Evolutionary conservation across 2,888 invertebrate genomes (phyloP), one percentile per base, ranked within the genome.

Genomic region (Drosophila anceps): DNA sequence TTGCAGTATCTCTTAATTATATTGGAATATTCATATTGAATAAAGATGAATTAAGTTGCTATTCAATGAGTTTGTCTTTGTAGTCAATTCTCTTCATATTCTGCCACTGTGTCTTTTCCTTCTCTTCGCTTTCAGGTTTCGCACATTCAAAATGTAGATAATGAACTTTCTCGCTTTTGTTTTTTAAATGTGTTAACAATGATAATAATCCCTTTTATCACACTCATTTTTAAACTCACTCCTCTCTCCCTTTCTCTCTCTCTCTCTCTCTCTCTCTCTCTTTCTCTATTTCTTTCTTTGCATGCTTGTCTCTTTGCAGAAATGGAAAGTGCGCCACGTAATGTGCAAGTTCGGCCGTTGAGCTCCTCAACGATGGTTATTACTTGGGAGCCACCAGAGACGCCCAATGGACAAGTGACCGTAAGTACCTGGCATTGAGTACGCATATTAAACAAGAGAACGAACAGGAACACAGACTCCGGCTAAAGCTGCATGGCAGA

Each of bases 301-400:
- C 24, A 6, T 18, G 44, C 35, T 37, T 46, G 35, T 57, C 6
- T 48, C 37, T 58, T 71, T 61, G 35, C 65, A 99, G 98, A 97
- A 95, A 99, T 99, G 74, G 98, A 98, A 90, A 97, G 98, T 90
- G 97, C 99, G 61, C 99, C 99, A 8, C 95, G 97, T 85, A 98
- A 98, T 93, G 98, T 99, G 44, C 97, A 97, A 94, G 98, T 98
- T 60, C 95, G 98, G 61, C 98, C 99, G 8, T 95, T 98, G 81
- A 98, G 98, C 93, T 97, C 98, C 61, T 98, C 97, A 92, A 98
- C 98, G 41, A 98, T 99, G 96, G 96, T 98, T 67, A 98, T 99
- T 84, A 98, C 98, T 92, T 99, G 99, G 99, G 97, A 98, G 89
- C 98, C 98, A 92, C 99, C 99, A 20, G 98, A 98, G 93, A 98